phyloP scores from a whole-genome alignment of 2,113 vertebrate species.

The Mormyrus iriodes region DNA sequence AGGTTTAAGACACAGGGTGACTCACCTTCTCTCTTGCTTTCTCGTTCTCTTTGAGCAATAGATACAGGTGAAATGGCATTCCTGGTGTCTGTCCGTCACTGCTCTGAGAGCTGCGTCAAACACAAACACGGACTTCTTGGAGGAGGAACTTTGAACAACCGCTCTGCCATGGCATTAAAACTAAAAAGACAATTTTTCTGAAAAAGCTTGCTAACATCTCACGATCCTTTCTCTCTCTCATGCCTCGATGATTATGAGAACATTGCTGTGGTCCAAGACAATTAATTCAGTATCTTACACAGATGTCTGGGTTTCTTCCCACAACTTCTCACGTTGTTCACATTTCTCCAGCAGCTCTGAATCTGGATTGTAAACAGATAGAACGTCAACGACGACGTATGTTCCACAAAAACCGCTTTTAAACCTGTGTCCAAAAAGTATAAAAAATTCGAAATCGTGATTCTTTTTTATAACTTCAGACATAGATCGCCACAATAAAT shows the following conservation, averaged over 20 bases:
- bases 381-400: neutral
- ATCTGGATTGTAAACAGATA: conserved; percentile 39
- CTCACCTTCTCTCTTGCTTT: conserved; percentile 53
- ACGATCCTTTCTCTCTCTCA: neutral
- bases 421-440: neutral
- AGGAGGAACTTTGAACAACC: neutral
- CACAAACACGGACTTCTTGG: neutral
- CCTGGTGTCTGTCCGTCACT: conserved; percentile 20
- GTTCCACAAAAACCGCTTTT: neutral
- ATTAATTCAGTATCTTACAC: conserved; percentile 35
- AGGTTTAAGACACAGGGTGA: neutral
- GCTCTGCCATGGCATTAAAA: neutral
- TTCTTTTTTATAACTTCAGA: neutral
- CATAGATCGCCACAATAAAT: neutral
- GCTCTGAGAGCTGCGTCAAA: conserved; percentile 25
- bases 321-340: conserved; percentile 43
- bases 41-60: conserved; percentile 54
- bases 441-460: neutral
- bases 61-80: conserved; percentile 32
- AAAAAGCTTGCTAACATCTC: neutral
- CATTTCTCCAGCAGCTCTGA: conserved; percentile 51
- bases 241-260: neutral
- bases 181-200: neutral
- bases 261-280: neutral
- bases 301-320: conserved; percentile 39